Evolutionary conservation across 2,888 invertebrate species (phyloP), one percentile per base, ranked within the genome.

Genomic region (Meliscaeva auricollis): DNA sequence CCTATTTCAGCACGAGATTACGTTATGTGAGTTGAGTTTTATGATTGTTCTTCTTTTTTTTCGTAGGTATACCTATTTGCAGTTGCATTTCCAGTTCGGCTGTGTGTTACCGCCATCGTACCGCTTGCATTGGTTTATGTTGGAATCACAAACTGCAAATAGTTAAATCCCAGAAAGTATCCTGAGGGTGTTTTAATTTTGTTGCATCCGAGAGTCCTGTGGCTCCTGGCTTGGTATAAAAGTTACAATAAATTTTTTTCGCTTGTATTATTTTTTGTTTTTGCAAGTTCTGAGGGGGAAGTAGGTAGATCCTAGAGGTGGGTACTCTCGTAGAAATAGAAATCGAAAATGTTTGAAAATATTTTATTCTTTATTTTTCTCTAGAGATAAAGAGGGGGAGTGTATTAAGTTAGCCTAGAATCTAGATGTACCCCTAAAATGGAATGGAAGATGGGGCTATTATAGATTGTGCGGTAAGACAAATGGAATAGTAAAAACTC

Each of bases 131-230:
- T 62, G 56, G 44, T 64, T 75, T 66, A 58, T 15, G 62, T 32
- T 44, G 30, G 48, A 72, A 78, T 64, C 62, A 56, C 46, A 58
- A 52, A 73, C 38, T 52, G 48, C 79, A 58, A 60, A 78, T 66
- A 56, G 66, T 72, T 41, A 58, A 73, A 68, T 68, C 73, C 58
- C 30, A 44, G 32, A 79, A 52, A 73, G 58, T 41, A 68, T 68
- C 79, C 79, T 52, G 13, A 73, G 73, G 79, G 79, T 73, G 66
- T 79, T 72, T 68, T 50, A 58, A 73, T 79, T 66, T 73, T 13
- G 50, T 60, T 73, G 66, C 79, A 79, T 60, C 64, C 78, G 38
- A 20, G 22, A 15, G 50, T 50, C n/a, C 22, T 26, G 50, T 0
- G 17, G 15, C 46, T 17, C 17, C 56, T 56, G 30, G 58, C 58